phyloP scores from a whole-genome alignment of 2,888 invertebrate genomes.

The Agelastica alni region DNA sequence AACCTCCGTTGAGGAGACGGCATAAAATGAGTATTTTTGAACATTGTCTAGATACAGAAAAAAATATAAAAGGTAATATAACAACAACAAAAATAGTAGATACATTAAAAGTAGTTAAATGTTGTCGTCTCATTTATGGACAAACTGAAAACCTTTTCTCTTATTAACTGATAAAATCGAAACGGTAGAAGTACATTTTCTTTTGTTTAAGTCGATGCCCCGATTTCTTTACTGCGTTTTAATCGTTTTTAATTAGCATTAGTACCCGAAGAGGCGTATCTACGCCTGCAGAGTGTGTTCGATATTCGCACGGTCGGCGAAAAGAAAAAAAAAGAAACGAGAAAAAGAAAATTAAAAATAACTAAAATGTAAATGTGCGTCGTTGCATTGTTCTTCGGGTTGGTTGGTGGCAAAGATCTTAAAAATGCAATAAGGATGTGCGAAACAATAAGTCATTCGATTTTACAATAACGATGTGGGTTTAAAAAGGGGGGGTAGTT shows the following conservation, averaged over 20 bases:
- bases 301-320: not conserved
- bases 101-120: too few species aligned
- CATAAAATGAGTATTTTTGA: too few species aligned
- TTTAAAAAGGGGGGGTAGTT: not conserved
- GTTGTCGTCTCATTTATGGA: too few species aligned
- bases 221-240: not conserved
- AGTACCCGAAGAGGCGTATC: not conserved
- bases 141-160: too few species aligned
- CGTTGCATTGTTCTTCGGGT: not conserved
- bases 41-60: too few species aligned
- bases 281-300: not conserved
- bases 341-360: too few species aligned
- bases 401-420: not conserved
- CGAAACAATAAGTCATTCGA: slow-evolving; percentile 1
- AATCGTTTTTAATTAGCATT: not conserved
- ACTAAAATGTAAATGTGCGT: not conserved
- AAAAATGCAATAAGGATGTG: slow-evolving; percentile 1
- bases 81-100: too few species aligned
- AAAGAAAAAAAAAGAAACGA: too few species aligned
- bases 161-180: too few species aligned
- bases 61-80: too few species aligned
- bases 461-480: not conserved
- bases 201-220: not conserved
- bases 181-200: not conserved
- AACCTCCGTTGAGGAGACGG: too few species aligned